Conservation (phyloP, 1,140 invertebrate genomes). For the Sesamia nonagrioides region DNA sequence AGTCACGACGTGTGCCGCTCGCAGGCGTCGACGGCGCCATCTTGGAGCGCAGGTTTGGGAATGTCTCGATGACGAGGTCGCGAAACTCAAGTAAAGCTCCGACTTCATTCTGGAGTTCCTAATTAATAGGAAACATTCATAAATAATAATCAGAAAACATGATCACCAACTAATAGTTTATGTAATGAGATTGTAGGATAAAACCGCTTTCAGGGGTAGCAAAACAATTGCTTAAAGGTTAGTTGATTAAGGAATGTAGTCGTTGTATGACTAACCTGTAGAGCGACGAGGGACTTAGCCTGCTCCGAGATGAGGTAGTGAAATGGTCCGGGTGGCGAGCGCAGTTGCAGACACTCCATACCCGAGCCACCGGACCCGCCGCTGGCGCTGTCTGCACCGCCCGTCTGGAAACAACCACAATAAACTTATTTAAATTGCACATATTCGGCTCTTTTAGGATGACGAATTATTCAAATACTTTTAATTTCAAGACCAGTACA, state of each 20-base stretch:
- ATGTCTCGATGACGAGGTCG: constrained; percentile 96
- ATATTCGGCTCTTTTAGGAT: too few relatives aligned
- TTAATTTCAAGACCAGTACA: too few relatives aligned
- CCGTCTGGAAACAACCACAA: constrained; percentile 73
- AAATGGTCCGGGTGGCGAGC: constrained; percentile 89
- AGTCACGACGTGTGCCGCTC: constrained; percentile 88
- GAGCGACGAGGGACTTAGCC: constrained; percentile 92
- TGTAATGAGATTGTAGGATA: too few relatives aligned
- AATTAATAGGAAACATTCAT: constrained; percentile 52
- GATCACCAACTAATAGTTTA: background rate
- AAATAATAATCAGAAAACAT: background rate
- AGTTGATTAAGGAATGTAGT: background rate
- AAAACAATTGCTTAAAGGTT: background rate
- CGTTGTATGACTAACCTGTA: constrained; percentile 84
- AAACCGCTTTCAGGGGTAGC: too few relatives aligned
- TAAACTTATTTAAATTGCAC: background rate
- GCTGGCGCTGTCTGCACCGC: constrained; percentile 86
- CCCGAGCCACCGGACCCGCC: constrained; percentile 89
- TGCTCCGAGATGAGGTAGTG: constrained; percentile 94
- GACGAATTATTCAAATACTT: too few relatives aligned
- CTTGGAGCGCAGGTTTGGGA: constrained; percentile 95
- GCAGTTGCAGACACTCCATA: constrained; percentile 92
- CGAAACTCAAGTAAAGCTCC: constrained; percentile 95
- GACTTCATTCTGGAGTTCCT: constrained; percentile 97
- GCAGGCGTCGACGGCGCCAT: constrained; percentile 88